Conservation (phyloP, 2,888 invertebrate species). For the Lingula anatina region DNA sequence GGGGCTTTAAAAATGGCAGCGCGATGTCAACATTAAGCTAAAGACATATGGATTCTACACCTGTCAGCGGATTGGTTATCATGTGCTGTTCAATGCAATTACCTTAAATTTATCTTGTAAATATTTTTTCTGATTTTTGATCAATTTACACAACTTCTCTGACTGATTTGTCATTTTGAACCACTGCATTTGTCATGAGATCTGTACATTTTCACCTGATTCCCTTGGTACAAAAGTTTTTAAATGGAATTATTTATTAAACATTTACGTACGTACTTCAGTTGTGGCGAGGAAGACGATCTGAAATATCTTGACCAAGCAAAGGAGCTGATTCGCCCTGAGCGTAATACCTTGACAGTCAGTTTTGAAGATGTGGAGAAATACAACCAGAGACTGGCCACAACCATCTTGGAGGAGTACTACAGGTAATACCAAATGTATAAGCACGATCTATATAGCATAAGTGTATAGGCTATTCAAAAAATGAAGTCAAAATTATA, state of each 20-base stretch:
- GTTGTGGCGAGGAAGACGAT: constrained; percentile 78
- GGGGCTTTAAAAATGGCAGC: too few species aligned
- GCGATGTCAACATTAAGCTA: too few species aligned
- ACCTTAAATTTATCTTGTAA: too few species aligned
- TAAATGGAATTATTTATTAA: neutral
- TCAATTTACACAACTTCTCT: too few species aligned
- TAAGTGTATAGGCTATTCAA: neutral
- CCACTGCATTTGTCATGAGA: too few species aligned
- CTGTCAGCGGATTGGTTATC: too few species aligned
- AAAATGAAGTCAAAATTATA: neutral
- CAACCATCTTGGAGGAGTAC: constrained; percentile 91
- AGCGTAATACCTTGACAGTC: constrained; percentile 80
- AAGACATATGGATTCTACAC: too few species aligned
- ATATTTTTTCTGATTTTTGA: too few species aligned
- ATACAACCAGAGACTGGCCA: constrained; percentile 87
- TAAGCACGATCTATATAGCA: neutral
- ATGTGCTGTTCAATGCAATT: too few species aligned
- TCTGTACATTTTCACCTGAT: too few species aligned
- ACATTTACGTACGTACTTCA: constrained; percentile 12
- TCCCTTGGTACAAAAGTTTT: neutral
- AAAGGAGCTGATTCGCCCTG: constrained; percentile 75
- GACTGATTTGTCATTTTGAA: too few species aligned
- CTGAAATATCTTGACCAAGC: constrained; percentile 81
- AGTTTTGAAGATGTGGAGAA: constrained; percentile 91
- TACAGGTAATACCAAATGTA: constrained; percentile 59